phyloP scores from a whole-genome alignment of 2,797 vertebrate species.

The Pygocentrus nattereri region DNA sequence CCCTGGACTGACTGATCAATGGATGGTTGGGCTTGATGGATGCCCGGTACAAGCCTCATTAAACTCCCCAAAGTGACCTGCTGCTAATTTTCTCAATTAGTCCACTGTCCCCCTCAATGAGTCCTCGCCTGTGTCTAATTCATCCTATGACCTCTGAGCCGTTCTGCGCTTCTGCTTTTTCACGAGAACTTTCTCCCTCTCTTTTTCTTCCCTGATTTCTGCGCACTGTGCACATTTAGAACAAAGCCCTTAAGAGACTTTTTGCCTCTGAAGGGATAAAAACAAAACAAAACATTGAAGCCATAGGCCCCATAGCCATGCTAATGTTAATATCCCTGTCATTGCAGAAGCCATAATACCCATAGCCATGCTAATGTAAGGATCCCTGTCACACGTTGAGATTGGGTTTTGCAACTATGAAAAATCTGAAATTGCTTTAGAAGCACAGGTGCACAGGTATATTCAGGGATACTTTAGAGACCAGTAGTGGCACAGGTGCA shows the following conservation, averaged over 20 bases:
- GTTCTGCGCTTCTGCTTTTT: conserved; percentile 67
- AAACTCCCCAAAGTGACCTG: conserved; percentile 59
- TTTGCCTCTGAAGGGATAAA: conserved; percentile 24
- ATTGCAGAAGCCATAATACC: conserved; percentile 49
- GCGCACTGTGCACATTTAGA: conserved; percentile 46
- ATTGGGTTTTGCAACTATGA: conserved; percentile 20
- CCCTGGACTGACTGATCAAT: conserved; percentile 59
- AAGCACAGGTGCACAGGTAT: conserved; percentile 39
- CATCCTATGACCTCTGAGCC: conserved; percentile 57
- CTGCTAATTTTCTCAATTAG: conserved; percentile 67
- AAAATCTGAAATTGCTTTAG: conserved; percentile 14
- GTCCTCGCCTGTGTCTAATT: conserved; percentile 18
- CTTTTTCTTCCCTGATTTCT: conserved; percentile 38
- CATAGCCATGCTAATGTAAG: conserved; percentile 51
- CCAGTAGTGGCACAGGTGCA: conserved; percentile 25
- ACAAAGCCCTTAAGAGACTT: conserved; percentile 39
- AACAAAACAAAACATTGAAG: conserved; percentile 21
- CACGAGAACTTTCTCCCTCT: conserved; percentile 38
- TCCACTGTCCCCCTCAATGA: conserved; percentile 48
- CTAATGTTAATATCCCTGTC: conserved; percentile 31
- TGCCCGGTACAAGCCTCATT: conserved; percentile 56
- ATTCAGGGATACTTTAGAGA: conserved; percentile 56
- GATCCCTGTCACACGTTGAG: conserved; percentile 14
- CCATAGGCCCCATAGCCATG: conserved; percentile 59
- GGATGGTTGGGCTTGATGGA: conserved; percentile 55